phyloP scores from a whole-genome alignment of 2,797 vertebrate genomes.

The Enteromius thamalakanensis region DNA sequence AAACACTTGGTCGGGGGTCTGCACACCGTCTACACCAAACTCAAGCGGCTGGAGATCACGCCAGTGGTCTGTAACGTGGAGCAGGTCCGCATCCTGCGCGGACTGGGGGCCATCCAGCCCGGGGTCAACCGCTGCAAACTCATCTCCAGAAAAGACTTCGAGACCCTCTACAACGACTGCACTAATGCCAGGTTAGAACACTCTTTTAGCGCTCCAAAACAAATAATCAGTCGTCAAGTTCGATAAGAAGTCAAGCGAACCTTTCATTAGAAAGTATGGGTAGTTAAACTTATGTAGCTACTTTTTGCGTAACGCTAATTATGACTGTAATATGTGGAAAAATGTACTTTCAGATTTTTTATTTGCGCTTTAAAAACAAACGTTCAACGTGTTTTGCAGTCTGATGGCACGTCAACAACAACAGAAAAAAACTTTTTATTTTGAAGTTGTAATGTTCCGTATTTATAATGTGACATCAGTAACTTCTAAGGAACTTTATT shows the following conservation, averaged over 20 bases:
- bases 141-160: constrained; percentile 98
- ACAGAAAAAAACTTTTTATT: not conserved
- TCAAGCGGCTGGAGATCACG: constrained; percentile 98
- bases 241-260: not conserved
- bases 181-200: constrained; percentile 93
- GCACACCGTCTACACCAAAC: constrained; percentile 99
- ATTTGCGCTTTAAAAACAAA: not conserved
- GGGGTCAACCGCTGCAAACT: constrained; percentile 99
- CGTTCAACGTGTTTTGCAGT: not conserved
- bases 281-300: not conserved
- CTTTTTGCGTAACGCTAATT: not conserved
- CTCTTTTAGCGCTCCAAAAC: not conserved
- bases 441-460: not conserved
- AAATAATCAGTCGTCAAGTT: not conserved
- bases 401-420: not conserved
- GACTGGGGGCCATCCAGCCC: constrained; percentile 97
- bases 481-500: not conserved
- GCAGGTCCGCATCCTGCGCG: constrained; percentile 97
- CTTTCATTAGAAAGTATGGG: not conserved
- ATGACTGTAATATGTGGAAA: not conserved
- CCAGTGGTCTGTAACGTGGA: constrained; percentile 99
- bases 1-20: constrained; percentile 98
- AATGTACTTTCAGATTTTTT: not conserved
- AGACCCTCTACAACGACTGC: constrained; percentile 99
- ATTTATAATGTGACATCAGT: not conserved